Evolutionary conservation across 2,113 vertebrate species (phyloP).

Genomic region (Mastomys coucha): DNA sequence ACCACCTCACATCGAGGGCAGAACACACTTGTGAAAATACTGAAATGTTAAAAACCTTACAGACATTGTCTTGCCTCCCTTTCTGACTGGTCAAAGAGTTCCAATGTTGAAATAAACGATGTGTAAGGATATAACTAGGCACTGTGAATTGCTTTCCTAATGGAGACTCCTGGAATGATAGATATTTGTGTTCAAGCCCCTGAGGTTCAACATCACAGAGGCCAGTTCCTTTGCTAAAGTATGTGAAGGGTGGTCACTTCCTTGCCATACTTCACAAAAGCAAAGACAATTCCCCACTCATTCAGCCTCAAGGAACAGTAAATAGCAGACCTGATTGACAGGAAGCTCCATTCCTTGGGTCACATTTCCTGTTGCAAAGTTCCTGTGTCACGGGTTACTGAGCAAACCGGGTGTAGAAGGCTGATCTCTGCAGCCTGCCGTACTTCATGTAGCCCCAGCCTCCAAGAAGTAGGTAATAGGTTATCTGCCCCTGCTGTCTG

Average conservation of each 20-base stretch:
- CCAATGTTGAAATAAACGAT: neutral
- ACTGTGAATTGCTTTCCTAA: neutral
- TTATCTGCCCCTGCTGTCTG: neutral
- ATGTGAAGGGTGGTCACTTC: neutral
- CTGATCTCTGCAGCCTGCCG: neutral
- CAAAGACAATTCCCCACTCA: neutral
- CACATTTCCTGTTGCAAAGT: neutral
- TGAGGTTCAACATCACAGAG: neutral
- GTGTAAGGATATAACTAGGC: neutral
- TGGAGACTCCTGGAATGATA: neutral
- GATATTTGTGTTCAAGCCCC: neutral
- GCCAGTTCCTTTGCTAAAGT: neutral
- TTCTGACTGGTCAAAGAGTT: neutral
- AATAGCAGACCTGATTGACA: neutral
- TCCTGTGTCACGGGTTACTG: neutral
- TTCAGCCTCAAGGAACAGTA: neutral
- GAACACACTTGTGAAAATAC: neutral
- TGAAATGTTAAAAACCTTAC: neutral
- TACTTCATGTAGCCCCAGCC: neutral
- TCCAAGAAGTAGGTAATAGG: neutral
- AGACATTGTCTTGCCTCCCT: neutral
- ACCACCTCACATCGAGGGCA: neutral
- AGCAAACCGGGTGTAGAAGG: neutral
- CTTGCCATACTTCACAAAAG: neutral
- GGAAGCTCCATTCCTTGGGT: neutral